These are phyloP conservation scores for Homalodisca vitripennis DNA, from an alignment of 1,140 invertebrate genomes.

Conservation along the genomic window DNA sequence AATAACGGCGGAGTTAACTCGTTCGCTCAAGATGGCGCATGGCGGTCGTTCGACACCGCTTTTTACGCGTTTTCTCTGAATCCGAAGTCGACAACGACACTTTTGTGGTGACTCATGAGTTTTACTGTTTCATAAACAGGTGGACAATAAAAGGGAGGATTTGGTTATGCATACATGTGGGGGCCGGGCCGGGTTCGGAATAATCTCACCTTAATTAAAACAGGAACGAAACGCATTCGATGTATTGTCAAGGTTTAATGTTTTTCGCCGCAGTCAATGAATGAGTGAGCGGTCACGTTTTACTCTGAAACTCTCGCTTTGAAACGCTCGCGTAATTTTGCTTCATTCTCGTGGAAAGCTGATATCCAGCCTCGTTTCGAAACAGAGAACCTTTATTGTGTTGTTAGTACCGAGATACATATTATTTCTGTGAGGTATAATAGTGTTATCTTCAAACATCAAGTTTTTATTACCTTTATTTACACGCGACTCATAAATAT, in stretches of 20 bases:
- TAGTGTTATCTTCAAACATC: too few relatives aligned
- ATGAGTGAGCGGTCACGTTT: slow-evolving; percentile 2
- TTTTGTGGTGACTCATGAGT: slow-evolving; percentile 10
- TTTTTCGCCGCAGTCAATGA: too few relatives aligned
- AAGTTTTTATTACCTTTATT: too few relatives aligned
- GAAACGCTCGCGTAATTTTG: too few relatives aligned
- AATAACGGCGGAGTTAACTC: not conserved
- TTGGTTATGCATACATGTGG: not conserved
- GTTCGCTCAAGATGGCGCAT: not conserved
- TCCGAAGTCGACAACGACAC: slow-evolving; percentile 8
- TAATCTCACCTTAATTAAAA: slow-evolving; percentile 9
- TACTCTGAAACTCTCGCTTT: too few relatives aligned
- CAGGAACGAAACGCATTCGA: slow-evolving; percentile 5
- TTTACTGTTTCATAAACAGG: slow-evolving; percentile 4
- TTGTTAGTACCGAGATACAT: too few relatives aligned
- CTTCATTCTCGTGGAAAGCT: too few relatives aligned
- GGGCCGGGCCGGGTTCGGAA: not conserved
- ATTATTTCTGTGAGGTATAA: too few relatives aligned
- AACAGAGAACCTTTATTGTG: too few relatives aligned
- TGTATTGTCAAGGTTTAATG: not conserved
- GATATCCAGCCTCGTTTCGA: too few relatives aligned
- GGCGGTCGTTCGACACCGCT: not conserved
- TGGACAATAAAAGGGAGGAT: not conserved
- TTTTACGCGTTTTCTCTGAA: slow-evolving; percentile 1
- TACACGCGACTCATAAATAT: too few relatives aligned